Evolutionary conservation across 1,140 invertebrate species (phyloP).

Genomic region (Gerris buenoi): DNA sequence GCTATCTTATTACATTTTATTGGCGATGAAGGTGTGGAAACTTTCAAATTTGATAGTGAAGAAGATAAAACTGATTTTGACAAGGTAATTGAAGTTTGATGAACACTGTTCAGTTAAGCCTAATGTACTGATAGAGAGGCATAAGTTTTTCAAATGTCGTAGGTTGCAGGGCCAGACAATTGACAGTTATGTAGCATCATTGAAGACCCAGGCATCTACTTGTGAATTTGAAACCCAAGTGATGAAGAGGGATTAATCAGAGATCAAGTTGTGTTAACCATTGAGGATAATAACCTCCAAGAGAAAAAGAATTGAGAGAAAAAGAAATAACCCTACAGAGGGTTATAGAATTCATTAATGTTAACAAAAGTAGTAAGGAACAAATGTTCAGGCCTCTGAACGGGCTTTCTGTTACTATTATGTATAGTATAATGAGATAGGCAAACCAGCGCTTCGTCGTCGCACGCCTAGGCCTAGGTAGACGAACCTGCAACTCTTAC

Average conservation of each 20-base stretch:
- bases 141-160: background rate
- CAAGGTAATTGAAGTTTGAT: background rate
- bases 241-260: background rate
- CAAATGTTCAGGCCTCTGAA: too few relatives aligned
- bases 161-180: background rate
- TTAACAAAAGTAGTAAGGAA: background rate
- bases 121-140: background rate
- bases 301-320: background rate
- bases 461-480: too few relatives aligned
- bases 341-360: background rate
- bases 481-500: too few relatives aligned
- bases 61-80: background rate
- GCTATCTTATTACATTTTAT: conserved; percentile 18
- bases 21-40: conserved; percentile 14
- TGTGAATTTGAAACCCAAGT: background rate
- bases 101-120: background rate
- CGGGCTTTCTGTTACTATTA: too few relatives aligned
- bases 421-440: too few relatives aligned
- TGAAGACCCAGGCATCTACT: background rate
- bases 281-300: background rate
- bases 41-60: conserved; percentile 13
- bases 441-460: too few relatives aligned
- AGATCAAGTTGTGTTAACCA: background rate
- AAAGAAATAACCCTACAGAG: background rate
- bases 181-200: background rate